Evolutionary conservation across 2,888 invertebrate genomes (phyloP), one percentile per base, ranked within the genome.

Genomic region (Bombylius major): DNA sequence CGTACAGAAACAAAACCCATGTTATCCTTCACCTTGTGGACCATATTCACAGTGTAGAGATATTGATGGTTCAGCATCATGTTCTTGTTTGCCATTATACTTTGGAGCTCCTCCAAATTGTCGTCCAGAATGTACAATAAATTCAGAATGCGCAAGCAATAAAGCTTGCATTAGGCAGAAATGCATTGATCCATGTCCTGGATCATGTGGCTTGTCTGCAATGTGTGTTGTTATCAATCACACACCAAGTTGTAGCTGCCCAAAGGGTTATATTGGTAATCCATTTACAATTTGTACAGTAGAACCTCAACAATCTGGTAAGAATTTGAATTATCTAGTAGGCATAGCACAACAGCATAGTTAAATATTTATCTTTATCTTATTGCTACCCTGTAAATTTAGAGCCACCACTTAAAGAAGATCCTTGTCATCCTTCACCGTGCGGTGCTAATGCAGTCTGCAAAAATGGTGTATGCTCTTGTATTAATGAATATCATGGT

Each of bases 361-460:
- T 23, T 23, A 3, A 23, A 23, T 23, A 23, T 23, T 23, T 23
- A 1, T 23, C 12, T 42, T 11, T 42, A 11, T 11, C 3, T 42
- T 11, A 5, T 42, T 42, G 8, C 11, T 42, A 11, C 8, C 3
- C 34, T 8, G 34, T 42, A 4, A 42, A 7, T 11, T 7, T 42
- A 42, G 39, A 42, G 3, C 39, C 39, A 42, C 11, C 39, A 11
- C 8, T 32, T 12, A 54, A 47, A 47, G 47, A 7, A 32, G 84
- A 88, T 69, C 84, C 82, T 5, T 89, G 89, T 67, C 76, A 82
- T 65, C 85, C 86, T 53, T 83, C 85, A 47, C 84, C 89, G 0
- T 92, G 92, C 66, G 91, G 90, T 51, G 69, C 83, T 7, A 90
- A 90, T 67, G 82, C 90, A 0, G 70, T 82, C 61, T 88, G 89